Evolutionary conservation across 2,113 vertebrate species (phyloP).

Genomic region (Chaetorhynchus papuensis): DNA sequence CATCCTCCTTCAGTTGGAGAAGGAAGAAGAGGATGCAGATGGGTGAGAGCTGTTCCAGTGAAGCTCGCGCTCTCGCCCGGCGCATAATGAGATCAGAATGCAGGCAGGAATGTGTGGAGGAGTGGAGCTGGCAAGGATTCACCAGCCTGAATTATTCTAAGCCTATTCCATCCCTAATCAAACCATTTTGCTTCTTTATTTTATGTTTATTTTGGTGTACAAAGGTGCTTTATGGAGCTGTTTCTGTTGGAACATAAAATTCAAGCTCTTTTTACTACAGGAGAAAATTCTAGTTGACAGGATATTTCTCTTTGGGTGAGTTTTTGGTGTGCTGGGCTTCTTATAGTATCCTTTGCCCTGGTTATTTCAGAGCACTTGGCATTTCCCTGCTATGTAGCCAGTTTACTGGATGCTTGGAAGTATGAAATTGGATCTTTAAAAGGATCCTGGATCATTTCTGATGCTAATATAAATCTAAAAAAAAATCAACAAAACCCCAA

Average conservation of each 20-base stretch:
- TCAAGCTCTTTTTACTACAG: neutral
- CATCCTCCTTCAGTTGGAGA: constrained; percentile 8
- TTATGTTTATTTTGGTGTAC: neutral
- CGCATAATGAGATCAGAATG: constrained; percentile 58
- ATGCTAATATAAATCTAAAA: constrained; percentile 28
- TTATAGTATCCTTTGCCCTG: neutral
- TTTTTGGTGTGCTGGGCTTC: neutral
- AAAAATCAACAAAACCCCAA: neutral
- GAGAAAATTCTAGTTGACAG: neutral
- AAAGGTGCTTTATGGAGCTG: neutral
- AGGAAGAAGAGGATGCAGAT: constrained; percentile 52
- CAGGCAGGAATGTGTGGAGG: constrained; percentile 67
- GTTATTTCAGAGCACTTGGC: constrained; percentile 25
- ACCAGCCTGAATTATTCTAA: constrained; percentile 49
- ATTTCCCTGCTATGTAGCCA: constrained; percentile 1
- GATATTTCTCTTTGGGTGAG: neutral
- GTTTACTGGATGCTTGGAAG: constrained; percentile 1
- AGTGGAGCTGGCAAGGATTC: constrained; percentile 63
- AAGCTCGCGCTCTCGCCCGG: neutral
- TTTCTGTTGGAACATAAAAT: neutral
- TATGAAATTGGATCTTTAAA: constrained; percentile 23
- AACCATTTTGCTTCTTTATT: neutral
- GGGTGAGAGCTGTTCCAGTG: constrained; percentile 55
- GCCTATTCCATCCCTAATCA: constrained; percentile 26
- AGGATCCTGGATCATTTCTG: neutral